Conservation (phyloP, 2,888 invertebrate genomes). For the Melanophora roralis region DNA sequence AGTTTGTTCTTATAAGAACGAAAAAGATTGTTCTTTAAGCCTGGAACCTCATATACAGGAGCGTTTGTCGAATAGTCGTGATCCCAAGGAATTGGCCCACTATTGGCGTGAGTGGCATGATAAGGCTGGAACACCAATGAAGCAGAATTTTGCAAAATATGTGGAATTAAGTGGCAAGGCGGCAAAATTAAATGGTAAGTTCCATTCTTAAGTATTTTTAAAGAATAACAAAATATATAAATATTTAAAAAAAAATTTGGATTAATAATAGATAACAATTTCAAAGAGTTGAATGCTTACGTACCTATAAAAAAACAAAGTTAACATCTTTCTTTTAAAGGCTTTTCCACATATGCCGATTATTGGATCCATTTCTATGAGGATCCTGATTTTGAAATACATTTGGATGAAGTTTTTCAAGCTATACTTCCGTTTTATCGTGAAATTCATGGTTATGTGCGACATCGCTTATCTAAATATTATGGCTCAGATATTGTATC, state of each 20-base stretch:
- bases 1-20: slow-evolving; percentile 83
- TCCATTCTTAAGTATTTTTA: too few species aligned
- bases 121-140: slow-evolving; percentile 82
- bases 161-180: slow-evolving; percentile 83
- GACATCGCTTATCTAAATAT: slow-evolving; percentile 82
- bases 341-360: slow-evolving; percentile 83
- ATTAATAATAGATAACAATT: too few species aligned
- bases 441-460: slow-evolving; percentile 89
- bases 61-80: slow-evolving; percentile 82
- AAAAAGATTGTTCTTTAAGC: slow-evolving; percentile 81
- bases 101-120: slow-evolving; percentile 90
- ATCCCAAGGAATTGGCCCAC: slow-evolving; percentile 87
- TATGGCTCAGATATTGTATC: slow-evolving; percentile 84
- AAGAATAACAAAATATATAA: too few species aligned
- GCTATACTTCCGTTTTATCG: slow-evolving; percentile 88
- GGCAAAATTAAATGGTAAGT: slow-evolving; percentile 82
- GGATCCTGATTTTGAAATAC: slow-evolving; percentile 82
- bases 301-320: too few species aligned
- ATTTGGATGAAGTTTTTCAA: slow-evolving; percentile 83
- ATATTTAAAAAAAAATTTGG: too few species aligned
- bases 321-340: slow-evolving; percentile 73
- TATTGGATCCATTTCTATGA: slow-evolving; percentile 86
- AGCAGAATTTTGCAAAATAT: slow-evolving; percentile 82
- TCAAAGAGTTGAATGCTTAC: too few species aligned
- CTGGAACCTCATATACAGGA: slow-evolving; percentile 83